phyloP scores from a whole-genome alignment of 2,888 invertebrate species.

The Lycocerus yunnanus region DNA sequence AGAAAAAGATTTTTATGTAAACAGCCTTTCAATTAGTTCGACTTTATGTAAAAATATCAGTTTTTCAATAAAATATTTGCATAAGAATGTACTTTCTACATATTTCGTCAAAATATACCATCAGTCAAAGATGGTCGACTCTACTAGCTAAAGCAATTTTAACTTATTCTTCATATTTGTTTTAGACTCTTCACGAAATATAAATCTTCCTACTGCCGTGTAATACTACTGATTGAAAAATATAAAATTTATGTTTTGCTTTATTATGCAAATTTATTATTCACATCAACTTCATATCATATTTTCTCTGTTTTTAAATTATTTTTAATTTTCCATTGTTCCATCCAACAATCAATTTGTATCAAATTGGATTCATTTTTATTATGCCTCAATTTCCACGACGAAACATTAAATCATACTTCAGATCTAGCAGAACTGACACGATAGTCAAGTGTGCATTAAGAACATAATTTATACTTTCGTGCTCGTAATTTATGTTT shows the following conservation, averaged over 20 bases:
- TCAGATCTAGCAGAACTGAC: background rate
- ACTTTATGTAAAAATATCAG: slow-evolving; percentile 9
- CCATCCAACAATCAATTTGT: background rate
- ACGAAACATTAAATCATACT: background rate
- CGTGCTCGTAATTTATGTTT: background rate
- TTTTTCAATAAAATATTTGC: slow-evolving; percentile 21
- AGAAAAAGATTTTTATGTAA: background rate
- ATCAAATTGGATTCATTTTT: background rate
- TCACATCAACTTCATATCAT: slow-evolving; percentile 28
- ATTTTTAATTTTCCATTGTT: background rate
- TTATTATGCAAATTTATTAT: slow-evolving; percentile 37
- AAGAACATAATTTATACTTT: background rate
- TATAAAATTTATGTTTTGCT: slow-evolving; percentile 38
- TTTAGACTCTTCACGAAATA: slow-evolving; percentile 19
- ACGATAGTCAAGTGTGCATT: background rate
- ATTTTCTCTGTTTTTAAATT: background rate
- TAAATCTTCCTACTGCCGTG: slow-evolving; percentile 29
- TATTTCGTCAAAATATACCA: slow-evolving; percentile 14
- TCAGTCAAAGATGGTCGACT: slow-evolving; percentile 23
- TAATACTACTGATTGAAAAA: slow-evolving; percentile 34
- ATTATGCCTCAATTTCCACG: background rate
- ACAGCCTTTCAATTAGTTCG: slow-evolving; percentile 5
- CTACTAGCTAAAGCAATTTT: slow-evolving; percentile 9
- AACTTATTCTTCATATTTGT: slow-evolving; percentile 23
- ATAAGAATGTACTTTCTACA: slow-evolving; percentile 16